Conservation (phyloP, 2,113 vertebrate genomes). For the Myotis brandtii region DNA sequence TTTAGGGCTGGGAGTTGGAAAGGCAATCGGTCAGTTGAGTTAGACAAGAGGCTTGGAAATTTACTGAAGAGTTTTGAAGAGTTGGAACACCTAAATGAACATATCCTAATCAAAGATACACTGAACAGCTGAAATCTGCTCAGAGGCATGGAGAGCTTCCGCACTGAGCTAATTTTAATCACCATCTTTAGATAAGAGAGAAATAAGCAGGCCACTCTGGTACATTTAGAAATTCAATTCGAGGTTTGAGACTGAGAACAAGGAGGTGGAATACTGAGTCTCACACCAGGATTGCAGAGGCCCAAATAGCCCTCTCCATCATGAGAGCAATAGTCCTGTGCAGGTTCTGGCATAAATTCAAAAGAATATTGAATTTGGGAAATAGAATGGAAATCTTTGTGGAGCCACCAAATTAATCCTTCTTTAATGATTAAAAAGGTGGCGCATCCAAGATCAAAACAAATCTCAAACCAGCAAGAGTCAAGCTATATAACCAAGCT, state of each 20-base stretch:
- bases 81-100: slow-evolving; percentile 46
- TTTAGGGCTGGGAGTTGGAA: slow-evolving; percentile 52
- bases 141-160: slow-evolving; percentile 47
- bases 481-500: not conserved
- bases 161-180: slow-evolving; percentile 61
- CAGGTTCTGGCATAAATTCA: slow-evolving; percentile 38
- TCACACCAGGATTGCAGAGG: not conserved
- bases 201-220: slow-evolving; percentile 25
- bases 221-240: slow-evolving; percentile 23
- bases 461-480: slow-evolving; percentile 39
- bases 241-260: not conserved
- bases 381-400: slow-evolving; percentile 39
- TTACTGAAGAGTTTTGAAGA: slow-evolving; percentile 55
- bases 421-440: slow-evolving; percentile 57
- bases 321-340: not conserved
- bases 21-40: slow-evolving; percentile 57
- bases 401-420: slow-evolving; percentile 36
- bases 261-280: not conserved
- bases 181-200: slow-evolving; percentile 49
- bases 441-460: not conserved
- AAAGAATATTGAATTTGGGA: slow-evolving; percentile 54
- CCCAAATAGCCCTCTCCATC: not conserved
- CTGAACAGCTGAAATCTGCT: slow-evolving; percentile 46
- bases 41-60: slow-evolving; percentile 65
- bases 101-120: slow-evolving; percentile 55